phyloP scores from a whole-genome alignment of 2,888 invertebrate species.

The Tromatobia lineatoria region DNA sequence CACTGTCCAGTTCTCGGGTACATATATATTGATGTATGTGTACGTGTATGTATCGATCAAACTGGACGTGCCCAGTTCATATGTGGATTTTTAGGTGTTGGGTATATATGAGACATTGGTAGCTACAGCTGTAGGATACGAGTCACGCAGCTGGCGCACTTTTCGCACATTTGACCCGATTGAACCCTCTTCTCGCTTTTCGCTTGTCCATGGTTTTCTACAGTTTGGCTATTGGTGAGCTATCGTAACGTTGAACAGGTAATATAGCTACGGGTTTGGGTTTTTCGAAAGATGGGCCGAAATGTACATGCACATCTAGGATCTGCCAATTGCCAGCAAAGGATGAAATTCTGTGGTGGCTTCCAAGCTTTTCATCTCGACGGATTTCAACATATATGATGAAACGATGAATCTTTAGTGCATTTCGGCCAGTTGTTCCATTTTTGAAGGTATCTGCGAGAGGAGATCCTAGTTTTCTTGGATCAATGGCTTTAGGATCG shows the following conservation, averaged over 20 bases:
- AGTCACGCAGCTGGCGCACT: slow-evolving; percentile 63
- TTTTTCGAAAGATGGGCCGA: not conserved
- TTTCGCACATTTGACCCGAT: slow-evolving; percentile 56
- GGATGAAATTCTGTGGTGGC: not conserved
- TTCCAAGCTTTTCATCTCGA: not conserved
- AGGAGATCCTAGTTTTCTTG: not conserved
- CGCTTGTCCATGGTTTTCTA: slow-evolving; percentile 26
- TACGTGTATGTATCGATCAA: slow-evolving; percentile 1
- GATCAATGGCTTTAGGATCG: not conserved
- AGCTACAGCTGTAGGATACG: slow-evolving; percentile 44
- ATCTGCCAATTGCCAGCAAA: slow-evolving; percentile 8
- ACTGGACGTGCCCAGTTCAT: not conserved
- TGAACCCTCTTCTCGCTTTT: slow-evolving; percentile 41
- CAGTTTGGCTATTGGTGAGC: slow-evolving; percentile 7
- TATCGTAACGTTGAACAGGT: slow-evolving; percentile 15
- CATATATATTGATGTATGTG: not conserved
- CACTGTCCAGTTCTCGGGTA: slow-evolving; percentile 3
- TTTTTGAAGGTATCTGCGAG: not conserved
- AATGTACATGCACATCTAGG: slow-evolving; percentile 5
- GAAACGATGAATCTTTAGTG: slow-evolving; percentile 2
- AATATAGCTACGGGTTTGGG: slow-evolving; percentile 26
- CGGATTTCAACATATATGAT: not conserved
- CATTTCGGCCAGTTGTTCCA: not conserved
- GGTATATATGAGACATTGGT: slow-evolving; percentile 5
- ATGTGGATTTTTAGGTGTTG: no score